phyloP scores from a whole-genome alignment of 2,797 vertebrate genomes.

The Salarias fasciatus region DNA sequence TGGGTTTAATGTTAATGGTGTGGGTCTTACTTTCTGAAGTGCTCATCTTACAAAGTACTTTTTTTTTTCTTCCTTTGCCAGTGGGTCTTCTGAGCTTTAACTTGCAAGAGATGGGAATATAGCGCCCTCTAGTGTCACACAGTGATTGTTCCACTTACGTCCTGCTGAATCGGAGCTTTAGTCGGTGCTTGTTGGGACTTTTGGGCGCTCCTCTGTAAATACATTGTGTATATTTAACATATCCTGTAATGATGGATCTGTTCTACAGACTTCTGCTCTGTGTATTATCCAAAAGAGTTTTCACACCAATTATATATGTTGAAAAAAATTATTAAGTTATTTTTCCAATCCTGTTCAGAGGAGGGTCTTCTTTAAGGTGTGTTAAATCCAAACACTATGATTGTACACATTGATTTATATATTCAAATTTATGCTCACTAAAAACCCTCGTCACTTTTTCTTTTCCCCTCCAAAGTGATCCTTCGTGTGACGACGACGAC shows the following conservation, averaged over 20 bases:
- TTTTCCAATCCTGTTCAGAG: constrained; percentile 54
- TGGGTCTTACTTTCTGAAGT: constrained; percentile 63
- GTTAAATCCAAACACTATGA: constrained; percentile 22
- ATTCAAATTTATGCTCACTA: constrained; percentile 21
- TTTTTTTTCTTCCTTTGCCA: constrained; percentile 47
- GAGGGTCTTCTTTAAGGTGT: constrained; percentile 37
- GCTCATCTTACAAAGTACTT: constrained; percentile 45
- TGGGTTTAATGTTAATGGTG: constrained; percentile 64
- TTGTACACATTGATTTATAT: constrained; percentile 24
- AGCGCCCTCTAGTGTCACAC: constrained; percentile 66
- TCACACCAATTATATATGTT: constrained; percentile 65
- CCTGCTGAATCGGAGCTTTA: constrained; percentile 70
- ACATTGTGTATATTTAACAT: constrained; percentile 71
- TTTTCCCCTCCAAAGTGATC: constrained; percentile 26
- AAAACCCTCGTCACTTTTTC: constrained; percentile 20
- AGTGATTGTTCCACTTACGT: constrained; percentile 66
- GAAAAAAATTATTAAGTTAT: constrained; percentile 77
- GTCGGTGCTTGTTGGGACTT: constrained; percentile 61
- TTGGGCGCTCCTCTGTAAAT: constrained; percentile 71
- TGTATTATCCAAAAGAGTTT: constrained; percentile 52
- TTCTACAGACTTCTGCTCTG: constrained; percentile 47
- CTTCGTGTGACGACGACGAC: constrained; percentile 13
- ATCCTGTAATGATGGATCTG: constrained; percentile 50
- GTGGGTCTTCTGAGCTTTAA: constrained; percentile 53
- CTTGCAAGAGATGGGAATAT: constrained; percentile 46